Evolutionary conservation across 2,888 invertebrate genomes (phyloP).

Genomic region (Amblyjoppa proteus): DNA sequence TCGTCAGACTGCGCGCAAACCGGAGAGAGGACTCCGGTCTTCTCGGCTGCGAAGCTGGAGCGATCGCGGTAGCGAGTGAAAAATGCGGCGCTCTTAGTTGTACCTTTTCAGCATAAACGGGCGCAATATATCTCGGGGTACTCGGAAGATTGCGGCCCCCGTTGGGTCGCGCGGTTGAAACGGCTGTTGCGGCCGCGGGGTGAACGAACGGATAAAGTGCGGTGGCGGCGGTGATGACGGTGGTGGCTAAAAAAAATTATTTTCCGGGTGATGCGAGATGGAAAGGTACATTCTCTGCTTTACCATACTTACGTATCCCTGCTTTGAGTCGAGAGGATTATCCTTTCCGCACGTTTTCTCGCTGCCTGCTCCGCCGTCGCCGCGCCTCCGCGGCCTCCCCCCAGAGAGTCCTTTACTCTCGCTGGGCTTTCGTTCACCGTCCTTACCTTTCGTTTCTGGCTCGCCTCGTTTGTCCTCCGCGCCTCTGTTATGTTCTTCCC

Average conservation of each 20-base stretch:
- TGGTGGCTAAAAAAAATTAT: constrained; percentile 58
- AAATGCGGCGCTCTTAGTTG: constrained; percentile 66
- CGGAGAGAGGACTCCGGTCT: constrained; percentile 30
- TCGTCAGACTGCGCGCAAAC: constrained; percentile 16
- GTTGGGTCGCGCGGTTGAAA: constrained; percentile 42
- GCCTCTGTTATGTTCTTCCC: constrained; percentile 9
- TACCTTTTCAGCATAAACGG: constrained; percentile 71
- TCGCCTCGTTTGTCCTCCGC: constrained; percentile 7
- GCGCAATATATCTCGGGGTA: constrained; percentile 73
- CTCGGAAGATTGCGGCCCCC: constrained; percentile 72
- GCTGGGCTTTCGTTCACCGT: not conserved
- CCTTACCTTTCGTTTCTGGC: constrained; percentile 47
- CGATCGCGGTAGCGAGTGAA: constrained; percentile 52
- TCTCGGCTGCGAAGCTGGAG: constrained; percentile 4
- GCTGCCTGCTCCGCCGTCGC: constrained; percentile 41
- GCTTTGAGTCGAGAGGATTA: constrained; percentile 67
- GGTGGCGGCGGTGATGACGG: constrained; percentile 53
- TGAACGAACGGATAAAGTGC: constrained; percentile 45
- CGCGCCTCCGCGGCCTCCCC: constrained; percentile 12
- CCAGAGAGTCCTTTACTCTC: constrained; percentile 15
- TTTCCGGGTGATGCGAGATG: constrained; percentile 58
- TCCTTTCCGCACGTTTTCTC: constrained; percentile 60
- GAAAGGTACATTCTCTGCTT: constrained; percentile 44
- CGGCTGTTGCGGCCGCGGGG: constrained; percentile 33
- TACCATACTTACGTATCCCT: constrained; percentile 59